phyloP scores from a whole-genome alignment of 2,797 vertebrate genomes.

The Crenuchus spilurus region DNA sequence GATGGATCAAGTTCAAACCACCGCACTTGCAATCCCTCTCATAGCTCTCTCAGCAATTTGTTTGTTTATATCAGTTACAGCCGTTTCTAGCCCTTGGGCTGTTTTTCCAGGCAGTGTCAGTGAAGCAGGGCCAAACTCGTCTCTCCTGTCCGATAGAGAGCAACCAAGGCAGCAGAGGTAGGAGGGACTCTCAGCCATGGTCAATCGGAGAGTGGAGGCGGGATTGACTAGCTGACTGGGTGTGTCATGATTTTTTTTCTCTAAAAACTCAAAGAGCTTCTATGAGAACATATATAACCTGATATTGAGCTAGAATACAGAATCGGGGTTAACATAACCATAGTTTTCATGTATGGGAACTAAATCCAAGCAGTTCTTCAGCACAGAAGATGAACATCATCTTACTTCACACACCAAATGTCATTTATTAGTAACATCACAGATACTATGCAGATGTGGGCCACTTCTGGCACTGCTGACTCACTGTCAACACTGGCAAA shows the following conservation, averaged over 20 bases:
- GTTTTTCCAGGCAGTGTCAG: background rate
- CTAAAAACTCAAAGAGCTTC: background rate
- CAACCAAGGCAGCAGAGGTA: too few relatives aligned
- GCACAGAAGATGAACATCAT: too few relatives aligned
- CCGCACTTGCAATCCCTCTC: background rate
- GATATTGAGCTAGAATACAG: too few relatives aligned
- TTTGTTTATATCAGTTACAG: background rate
- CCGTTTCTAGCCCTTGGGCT: background rate
- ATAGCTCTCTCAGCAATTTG: background rate
- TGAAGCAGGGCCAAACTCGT: background rate
- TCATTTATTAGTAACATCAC: too few relatives aligned
- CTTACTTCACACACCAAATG: too few relatives aligned
- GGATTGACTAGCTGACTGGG: too few relatives aligned
- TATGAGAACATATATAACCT: background rate
- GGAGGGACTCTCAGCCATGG: background rate
- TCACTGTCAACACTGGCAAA: too few relatives aligned
- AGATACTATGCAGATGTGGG: too few relatives aligned
- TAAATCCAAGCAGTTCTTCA: too few relatives aligned
- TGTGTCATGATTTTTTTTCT: background rate
- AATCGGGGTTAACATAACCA: too few relatives aligned
- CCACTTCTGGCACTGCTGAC: too few relatives aligned
- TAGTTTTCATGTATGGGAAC: too few relatives aligned
- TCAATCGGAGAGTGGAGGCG: background rate
- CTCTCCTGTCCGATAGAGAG: conserved; percentile 10
- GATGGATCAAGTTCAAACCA: background rate